Evolutionary conservation across 2,888 invertebrate species (phyloP), one percentile per base, ranked within the genome.

Genomic region (Cactoblastis cactorum): DNA sequence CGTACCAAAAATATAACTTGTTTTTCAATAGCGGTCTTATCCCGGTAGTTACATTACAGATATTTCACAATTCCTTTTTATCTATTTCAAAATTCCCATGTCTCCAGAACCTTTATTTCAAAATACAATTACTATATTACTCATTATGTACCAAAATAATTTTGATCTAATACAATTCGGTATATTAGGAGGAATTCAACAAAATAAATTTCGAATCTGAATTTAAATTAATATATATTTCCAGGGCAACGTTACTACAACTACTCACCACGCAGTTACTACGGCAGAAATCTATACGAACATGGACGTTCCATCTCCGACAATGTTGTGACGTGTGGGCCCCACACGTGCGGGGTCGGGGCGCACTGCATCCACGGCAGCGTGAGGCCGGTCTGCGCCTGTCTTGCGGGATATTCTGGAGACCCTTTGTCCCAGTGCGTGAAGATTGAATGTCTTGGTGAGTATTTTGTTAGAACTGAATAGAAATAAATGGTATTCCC

Each of bases 311-410:
- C 88, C 1, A 83, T 89, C 57, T 88, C 88, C 34, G 88, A 88
- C 63, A 83, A 83, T 51, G 60, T 70, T 45, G 88, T 85, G 54
- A 88, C 88, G 0, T 92, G 92, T 61, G 90, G 92, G 0, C 90
- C 92, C 1, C 90, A 82, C 67, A 93, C 93, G 0, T 94, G 94
- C 62, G 94, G 94, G 1, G 90, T 91, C 5, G 94, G 93, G 38
- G 94, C 94, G 1, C 91, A 93, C 55, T 94, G 94, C 67, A 92
- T 92, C 55, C 80, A 90, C 54, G 83, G 91, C 58, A 93, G 93
- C 57, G 94, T 94, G 56, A 90, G 95, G 49, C 94, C 95, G 0
- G 95, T 95, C 4, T 96, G 96, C 71, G 94, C 95, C 18, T 96
- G 95, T 65, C 88, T 95, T 58, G 92, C 95, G 8, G 94, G 95